A percentile compares a stretch with the other conserved stretches of the same genome.
Evolutionary conservation across 2,797 vertebrate genomes (phyloP).

Genomic region (Hemibagrus guttatus): DNA sequence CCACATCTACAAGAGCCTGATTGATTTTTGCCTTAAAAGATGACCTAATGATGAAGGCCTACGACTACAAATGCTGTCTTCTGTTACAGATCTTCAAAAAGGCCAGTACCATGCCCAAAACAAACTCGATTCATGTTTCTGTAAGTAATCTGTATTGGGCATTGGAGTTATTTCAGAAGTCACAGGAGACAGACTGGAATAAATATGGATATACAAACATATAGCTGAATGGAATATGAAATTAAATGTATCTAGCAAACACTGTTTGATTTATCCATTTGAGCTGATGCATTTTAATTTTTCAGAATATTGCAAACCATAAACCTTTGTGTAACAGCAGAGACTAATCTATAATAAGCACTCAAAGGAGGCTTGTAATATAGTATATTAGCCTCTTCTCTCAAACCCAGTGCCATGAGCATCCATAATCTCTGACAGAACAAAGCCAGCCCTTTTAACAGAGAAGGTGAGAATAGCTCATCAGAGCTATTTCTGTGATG

Average conservation of each 20-base stretch:
- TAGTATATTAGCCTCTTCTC: slow-evolving; percentile 52
- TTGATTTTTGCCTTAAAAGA: slow-evolving; percentile 24
- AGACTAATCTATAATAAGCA: slow-evolving; percentile 42
- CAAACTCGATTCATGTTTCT: neutral
- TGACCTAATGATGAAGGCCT: neutral
- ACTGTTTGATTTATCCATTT: neutral
- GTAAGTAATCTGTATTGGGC: neutral
- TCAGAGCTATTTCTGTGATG: slow-evolving; percentile 40
- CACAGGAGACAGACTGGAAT: neutral
- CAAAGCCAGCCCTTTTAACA: slow-evolving; percentile 39
- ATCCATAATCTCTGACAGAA: slow-evolving; percentile 52
- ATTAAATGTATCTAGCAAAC: slow-evolving; percentile 20
- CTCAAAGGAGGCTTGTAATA: slow-evolving; percentile 24
- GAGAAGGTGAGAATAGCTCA: slow-evolving; percentile 35
- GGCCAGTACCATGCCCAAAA: neutral
- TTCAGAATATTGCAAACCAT: slow-evolving; percentile 1
- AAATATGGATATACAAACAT: neutral
- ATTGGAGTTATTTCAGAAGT: neutral
- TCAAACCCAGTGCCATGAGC: slow-evolving; percentile 39
- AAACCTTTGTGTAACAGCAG: slow-evolving; percentile 36
- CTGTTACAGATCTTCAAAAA: neutral
- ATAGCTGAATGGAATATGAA: neutral
- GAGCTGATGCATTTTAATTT: neutral
- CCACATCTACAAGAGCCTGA: neutral
- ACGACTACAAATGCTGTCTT: neutral